Evolutionary conservation across 1,140 invertebrate species (phyloP), one percentile per base, ranked within the genome.

Genomic region (Epicauta chinensis): DNA sequence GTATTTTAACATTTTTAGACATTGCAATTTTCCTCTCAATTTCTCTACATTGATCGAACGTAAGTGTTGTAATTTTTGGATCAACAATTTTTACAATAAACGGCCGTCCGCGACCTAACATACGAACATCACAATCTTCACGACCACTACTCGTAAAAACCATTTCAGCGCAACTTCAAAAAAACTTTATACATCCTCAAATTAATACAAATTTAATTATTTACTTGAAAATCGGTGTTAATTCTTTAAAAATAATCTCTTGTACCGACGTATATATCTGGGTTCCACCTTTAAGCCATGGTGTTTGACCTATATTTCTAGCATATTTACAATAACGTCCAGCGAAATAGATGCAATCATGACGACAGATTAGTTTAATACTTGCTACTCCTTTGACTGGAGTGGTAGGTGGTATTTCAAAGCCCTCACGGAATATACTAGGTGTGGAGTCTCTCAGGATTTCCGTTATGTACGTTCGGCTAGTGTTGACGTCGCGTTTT

Each of bases 101-200:
- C 0, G 91, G 92, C 37, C 92, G 71, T 2, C 93, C 94, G 41
- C 75, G 75, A n/a, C 91, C 89, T 30, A 97, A 68, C 68, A 87
- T 91, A 38, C 90, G 71, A 0, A 97, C 92, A 74, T 97, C 93
- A 14, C 72, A 68, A 75, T 98, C 95, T 75, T 98, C 95, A 45
- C 95, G 75, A 0, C 95, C 95, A 50, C 93, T 95, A 3, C 93
- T 82, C 58, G 89, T 84, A 80, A 97, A 83, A 70, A 53, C 57
- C 54, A 64, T 37, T 34, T 41, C 53, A 11, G 34, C 14, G 52
- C 38, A 60, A n/a, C 61, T 62, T 38, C 16, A 57, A 56, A 30
- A 43, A 30, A n/a, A n/a, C n/a, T 16, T 15, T 7, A 35, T 39
- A 32, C n/a, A 23, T 23, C 4, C 4, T 23, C 1, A 23, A 23